phyloP scores from a whole-genome alignment of 2,888 invertebrate species.

The Pyrgus malvae region DNA sequence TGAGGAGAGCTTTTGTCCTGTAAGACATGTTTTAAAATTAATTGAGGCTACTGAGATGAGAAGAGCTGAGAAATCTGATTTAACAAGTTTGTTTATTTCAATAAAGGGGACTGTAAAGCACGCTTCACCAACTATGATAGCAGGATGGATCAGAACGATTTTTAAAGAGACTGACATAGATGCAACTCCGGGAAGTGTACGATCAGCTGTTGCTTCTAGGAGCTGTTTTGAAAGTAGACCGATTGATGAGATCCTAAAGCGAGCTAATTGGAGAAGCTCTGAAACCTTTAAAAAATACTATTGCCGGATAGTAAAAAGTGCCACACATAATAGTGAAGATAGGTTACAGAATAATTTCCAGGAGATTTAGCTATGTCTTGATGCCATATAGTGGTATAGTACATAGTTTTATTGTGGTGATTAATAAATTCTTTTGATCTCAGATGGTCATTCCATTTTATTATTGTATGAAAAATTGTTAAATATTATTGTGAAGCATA shows the following conservation, averaged over 20 bases:
- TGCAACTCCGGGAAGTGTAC: background rate
- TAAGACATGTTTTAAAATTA: background rate
- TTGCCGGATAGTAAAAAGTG: background rate
- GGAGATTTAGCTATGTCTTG: background rate
- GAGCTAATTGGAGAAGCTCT: background rate
- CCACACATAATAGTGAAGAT: background rate
- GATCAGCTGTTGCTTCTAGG: background rate
- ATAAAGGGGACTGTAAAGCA: background rate
- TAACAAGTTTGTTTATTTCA: background rate
- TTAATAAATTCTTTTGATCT: too few relatives aligned
- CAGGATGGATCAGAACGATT: background rate
- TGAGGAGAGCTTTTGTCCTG: background rate
- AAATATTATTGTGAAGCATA: too few relatives aligned
- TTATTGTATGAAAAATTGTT: too few relatives aligned
- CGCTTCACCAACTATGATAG: background rate
- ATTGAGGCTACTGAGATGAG: background rate
- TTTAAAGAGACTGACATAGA: background rate
- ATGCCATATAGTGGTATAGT: too few relatives aligned
- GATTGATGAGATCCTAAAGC: background rate
- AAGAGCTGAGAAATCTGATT: background rate
- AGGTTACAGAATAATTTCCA: background rate
- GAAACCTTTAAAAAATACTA: background rate
- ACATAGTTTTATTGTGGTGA: too few relatives aligned
- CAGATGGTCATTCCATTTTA: too few relatives aligned
- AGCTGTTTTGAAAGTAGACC: background rate